Evolutionary conservation across 2,888 invertebrate genomes (phyloP), one percentile per base, ranked within the genome.

Genomic region (Acleris sparsana): DNA sequence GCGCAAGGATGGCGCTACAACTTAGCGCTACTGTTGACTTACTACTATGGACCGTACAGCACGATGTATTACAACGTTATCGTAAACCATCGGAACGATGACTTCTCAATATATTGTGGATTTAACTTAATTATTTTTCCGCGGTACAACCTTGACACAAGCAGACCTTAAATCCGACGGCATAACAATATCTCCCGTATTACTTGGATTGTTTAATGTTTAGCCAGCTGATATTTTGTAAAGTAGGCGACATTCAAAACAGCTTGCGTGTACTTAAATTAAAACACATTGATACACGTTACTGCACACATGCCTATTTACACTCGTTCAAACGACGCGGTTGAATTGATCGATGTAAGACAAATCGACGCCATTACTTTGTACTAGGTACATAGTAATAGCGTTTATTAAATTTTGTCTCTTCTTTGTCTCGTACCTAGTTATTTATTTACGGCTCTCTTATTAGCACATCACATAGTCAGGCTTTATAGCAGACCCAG

Each of bases 121-220:
- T 39, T 11, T 13, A 39, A 39, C 3, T 39, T 39, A 55, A 55
- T 43, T 43, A 39, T 18, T 33, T 39, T 33, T 17, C 53, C 33
- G 20, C 20, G 7, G 43, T 22, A 55, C 59, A 61, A 73, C 76
- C 76, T 77, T 80, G 78, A 73, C 70, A 69, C 56, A 63, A 22
- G 25, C 25, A 17, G 65, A 71, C 73, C 73, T 69, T 71, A 74
- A 74, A 74, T 74, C 75, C 76, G 75, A 73, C 72, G 74, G 75
- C 73, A 72, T 69, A 72, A 75, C 70, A 74, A 67, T 68, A 72
- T 78, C 77, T 77, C 75, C 81, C 79, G 84, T 73, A 72, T 84
- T 82, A 82, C 72, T 75, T 73, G 78, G 76, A 86, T 86, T 87
- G 86, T 85, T 83, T 71, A 71, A 79, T 83, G 75, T 90, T 88